These are phyloP conservation scores for Sycon ciliatum DNA, from an alignment of 37 sponge, comb jelly and placozoan genomes.

Conservation along the genomic window DNA sequence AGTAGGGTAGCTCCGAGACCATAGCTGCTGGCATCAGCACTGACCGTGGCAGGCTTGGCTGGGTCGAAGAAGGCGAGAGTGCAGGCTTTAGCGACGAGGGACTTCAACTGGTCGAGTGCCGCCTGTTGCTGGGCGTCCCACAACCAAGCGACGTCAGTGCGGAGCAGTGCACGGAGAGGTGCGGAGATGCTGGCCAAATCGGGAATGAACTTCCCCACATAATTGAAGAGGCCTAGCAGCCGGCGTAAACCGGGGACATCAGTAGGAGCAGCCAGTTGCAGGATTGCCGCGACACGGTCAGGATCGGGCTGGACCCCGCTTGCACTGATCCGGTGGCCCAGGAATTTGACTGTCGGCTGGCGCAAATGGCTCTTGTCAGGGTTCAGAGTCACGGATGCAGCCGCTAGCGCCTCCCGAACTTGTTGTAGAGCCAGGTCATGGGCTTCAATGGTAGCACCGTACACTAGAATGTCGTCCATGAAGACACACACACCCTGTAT, in stretches of 20 bases:
- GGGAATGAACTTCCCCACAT: neutral
- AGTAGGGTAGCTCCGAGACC: constrained; percentile 11
- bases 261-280: constrained; percentile 40
- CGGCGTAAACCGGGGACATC: constrained; percentile 33
- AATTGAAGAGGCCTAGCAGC: constrained; percentile 17
- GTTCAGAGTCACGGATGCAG: constrained; percentile 20
- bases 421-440: constrained; percentile 32
- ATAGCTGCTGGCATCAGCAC: neutral
- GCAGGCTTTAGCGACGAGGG: neutral
- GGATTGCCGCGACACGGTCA: constrained; percentile 37
- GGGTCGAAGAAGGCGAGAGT: neutral
- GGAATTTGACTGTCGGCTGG: constrained; percentile 29
- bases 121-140: neutral
- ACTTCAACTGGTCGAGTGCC: neutral
- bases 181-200: neutral
- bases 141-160: neutral
- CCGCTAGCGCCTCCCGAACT: constrained; percentile 1
- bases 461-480: constrained; percentile 28
- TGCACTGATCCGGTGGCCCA: constrained; percentile 39
- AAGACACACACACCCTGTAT: constrained; percentile 25
- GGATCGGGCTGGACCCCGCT: constrained; percentile 41
- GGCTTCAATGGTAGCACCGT: constrained; percentile 12
- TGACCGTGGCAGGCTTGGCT: neutral
- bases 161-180: neutral
- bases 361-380: constrained; percentile 18